These are phyloP conservation scores for Aporophyla lueneburgensis DNA, from an alignment of 2,888 invertebrate genomes.

Conservation along the genomic window DNA sequence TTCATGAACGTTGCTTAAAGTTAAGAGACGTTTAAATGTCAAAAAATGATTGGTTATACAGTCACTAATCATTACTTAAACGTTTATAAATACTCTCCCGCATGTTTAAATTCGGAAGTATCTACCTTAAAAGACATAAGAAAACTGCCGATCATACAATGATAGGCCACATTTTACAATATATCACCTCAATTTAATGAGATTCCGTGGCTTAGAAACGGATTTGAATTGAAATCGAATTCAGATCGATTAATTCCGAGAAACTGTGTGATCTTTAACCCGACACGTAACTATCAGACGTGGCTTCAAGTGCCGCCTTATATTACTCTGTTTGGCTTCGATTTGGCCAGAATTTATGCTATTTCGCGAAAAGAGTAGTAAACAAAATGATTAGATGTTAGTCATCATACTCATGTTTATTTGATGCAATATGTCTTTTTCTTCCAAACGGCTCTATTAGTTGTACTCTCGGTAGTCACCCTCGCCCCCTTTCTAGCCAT, in stretches of 20 bases:
- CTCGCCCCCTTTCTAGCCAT: not conserved
- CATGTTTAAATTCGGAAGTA: not conserved
- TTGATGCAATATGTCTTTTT: too few relatives aligned
- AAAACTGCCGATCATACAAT: not conserved
- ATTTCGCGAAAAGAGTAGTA: not conserved
- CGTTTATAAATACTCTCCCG: too few relatives aligned
- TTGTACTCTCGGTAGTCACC: too few relatives aligned
- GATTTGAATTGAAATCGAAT: constrained; percentile 42
- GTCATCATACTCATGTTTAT: too few relatives aligned
- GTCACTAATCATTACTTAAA: too few relatives aligned
- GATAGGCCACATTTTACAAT: constrained; percentile 15
- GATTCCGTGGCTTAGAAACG: constrained; percentile 26
- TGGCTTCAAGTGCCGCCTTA: constrained; percentile 7
- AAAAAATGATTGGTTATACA: too few relatives aligned
- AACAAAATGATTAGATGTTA: not conserved
- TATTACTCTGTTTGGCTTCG: constrained; percentile 9
- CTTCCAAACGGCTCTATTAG: too few relatives aligned
- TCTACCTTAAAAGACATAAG: not conserved
- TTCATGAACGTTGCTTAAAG: too few relatives aligned
- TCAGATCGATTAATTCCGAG: constrained; percentile 35
- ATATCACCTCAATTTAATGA: constrained; percentile 21
- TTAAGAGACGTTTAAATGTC: too few relatives aligned
- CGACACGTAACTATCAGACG: constrained; percentile 35
- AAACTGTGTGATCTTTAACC: constrained; percentile 51
- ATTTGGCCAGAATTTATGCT: not conserved